These are phyloP conservation scores for Gryon sp. DNA, from an alignment of 1,140 invertebrate species.

Conservation along the genomic window DNA sequence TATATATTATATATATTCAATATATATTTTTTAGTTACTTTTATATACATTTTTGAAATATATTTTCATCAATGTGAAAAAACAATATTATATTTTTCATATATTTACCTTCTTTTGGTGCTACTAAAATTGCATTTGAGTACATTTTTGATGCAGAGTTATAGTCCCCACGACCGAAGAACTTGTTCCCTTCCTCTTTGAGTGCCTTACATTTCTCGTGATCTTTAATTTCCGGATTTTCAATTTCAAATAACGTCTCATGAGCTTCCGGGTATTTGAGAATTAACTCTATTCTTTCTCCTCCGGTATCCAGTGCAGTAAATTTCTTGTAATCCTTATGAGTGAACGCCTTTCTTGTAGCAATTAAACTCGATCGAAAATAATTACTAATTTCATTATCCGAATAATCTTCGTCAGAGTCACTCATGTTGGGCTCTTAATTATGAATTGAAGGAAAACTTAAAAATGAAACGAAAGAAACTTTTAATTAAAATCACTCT, in stretches of 20 bases:
- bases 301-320: constrained; percentile 51
- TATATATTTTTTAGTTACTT: not conserved
- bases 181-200: constrained; percentile 88
- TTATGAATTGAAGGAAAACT: not conserved
- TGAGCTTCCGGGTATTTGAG: constrained; percentile 70
- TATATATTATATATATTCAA: too few relatives aligned
- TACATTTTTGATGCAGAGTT: constrained; percentile 87
- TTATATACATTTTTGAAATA: too few relatives aligned
- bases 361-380: constrained; percentile 71
- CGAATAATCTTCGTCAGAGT: constrained; percentile 33
- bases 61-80: not conserved
- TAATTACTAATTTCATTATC: constrained; percentile 68
- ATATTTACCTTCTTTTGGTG: constrained; percentile 82
- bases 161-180: constrained; percentile 88
- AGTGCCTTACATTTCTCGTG: constrained; percentile 82
- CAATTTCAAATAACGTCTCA: constrained; percentile 66
- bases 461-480: too few relatives aligned
- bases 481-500: not conserved
- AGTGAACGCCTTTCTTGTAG: constrained; percentile 62
- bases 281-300: constrained; percentile 70
- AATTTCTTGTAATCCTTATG: constrained; percentile 69
- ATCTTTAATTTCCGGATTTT: constrained; percentile 80
- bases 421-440: constrained; percentile 19
- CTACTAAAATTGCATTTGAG: constrained; percentile 84
- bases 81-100: not conserved